A percentile compares a stretch with the other conserved stretches of the same genome.
Conservation (phyloP, 1,140 invertebrate genomes). For the Gonatopus flavifemur region DNA sequence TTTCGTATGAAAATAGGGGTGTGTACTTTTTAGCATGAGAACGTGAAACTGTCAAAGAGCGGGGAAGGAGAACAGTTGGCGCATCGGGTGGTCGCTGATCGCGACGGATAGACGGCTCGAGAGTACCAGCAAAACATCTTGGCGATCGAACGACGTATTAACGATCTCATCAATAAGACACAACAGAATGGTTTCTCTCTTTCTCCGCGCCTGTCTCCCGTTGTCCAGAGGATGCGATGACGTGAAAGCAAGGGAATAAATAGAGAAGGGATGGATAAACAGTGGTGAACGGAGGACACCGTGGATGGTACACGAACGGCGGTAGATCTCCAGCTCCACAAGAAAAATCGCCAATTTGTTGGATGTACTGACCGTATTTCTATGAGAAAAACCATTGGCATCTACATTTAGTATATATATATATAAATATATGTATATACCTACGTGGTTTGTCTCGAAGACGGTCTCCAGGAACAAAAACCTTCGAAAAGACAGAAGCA, state of each 20-base stretch:
- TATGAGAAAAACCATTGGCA: constrained; percentile 22
- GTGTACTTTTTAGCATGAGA: no score
- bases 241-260: constrained; percentile 2
- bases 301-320: constrained; percentile 1
- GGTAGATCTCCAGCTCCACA: constrained; percentile 10
- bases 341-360: constrained; percentile 48
- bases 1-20: no score
- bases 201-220: constrained; percentile 1
- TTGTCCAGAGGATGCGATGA: background rate
- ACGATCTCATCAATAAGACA: constrained; percentile 51
- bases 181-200: no score
- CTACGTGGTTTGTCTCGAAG: no score
- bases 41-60: background rate
- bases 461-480: no score
- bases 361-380: constrained; percentile 30
- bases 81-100: constrained; percentile 50
- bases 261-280: background rate
- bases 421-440: no score
- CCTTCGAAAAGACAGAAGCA: no score
- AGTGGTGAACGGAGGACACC: constrained; percentile 1
- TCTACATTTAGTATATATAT: constrained; percentile 24
- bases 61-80: constrained; percentile 8
- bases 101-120: constrained; percentile 49
- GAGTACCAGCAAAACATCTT: constrained; percentile 41
- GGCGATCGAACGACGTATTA: constrained; percentile 43